Base-by-base conservation (phyloP, 1,140 invertebrate species). In the Medauroidea extradentata region DNA sequence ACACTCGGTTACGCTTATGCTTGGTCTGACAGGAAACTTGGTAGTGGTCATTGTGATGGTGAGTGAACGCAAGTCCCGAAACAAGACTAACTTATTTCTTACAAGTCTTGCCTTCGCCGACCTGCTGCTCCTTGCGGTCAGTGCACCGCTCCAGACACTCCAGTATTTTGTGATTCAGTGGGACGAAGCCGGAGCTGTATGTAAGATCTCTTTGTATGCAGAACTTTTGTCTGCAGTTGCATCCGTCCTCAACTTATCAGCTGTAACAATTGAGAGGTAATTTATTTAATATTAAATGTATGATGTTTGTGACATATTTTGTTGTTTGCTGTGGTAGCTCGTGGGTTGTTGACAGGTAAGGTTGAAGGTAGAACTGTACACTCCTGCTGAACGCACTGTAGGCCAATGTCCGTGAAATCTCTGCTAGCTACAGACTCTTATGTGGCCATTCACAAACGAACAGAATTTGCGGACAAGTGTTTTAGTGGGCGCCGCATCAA, bases 211-310 rank as follows among this genome's bases (percentile, higher is more conserved):
- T 2, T 68, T 66, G n/a, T 78, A 71, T 57, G 67, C 65, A 2
- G 70, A 75, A 54, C 67, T 73, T 3, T 65, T 77, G 34, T 75
- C 73, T 1, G 71, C 74, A 7, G 64, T 72, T 7, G 70, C 73
- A 1, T 75, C 75, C 7, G 73, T 77, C 2, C 69, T 77, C 39
- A 77, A 77, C 60, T 62, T 77, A 1, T 68, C 71, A 18, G 74
- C 75, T 1, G 75, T 77, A 29, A 75, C 70, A 18, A 60, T 77
- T 2, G 75, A 77, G 65, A 76, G 75, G 75, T 77, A 56, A n/a
- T n/a, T n/a, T n/a, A n/a, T n/a, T n/a, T n/a, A n/a, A n/a, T n/a
- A n/a, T n/a, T n/a, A n/a, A n/a, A n/a, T n/a, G n/a, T n/a, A n/a
- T n/a, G n/a, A n/a, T n/a, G n/a, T n/a, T n/a, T n/a, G n/a, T n/a